Conservation (phyloP, 2,113 vertebrate genomes). For the Cyanistes caeruleus region DNA sequence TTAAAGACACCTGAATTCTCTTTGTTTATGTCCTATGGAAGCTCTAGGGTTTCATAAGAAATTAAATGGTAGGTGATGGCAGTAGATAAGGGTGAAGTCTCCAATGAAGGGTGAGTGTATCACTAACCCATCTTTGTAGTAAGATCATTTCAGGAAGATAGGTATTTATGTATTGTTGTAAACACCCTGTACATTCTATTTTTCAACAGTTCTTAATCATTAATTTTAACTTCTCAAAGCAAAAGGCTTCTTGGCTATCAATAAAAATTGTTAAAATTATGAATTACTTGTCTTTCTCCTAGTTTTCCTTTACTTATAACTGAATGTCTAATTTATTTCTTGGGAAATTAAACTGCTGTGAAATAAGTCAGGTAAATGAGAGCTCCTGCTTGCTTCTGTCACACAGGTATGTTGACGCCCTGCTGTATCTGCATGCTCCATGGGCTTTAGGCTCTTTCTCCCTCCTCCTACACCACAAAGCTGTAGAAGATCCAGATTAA, state of each 20-base stretch:
- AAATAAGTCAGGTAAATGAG: neutral
- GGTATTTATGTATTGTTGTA: fast-evolving
- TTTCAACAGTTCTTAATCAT: neutral
- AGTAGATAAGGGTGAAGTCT: neutral
- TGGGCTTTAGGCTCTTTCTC: neutral
- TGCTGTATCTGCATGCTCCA: neutral
- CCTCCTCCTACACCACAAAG: neutral
- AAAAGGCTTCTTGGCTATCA: neutral
- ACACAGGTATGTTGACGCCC: neutral
- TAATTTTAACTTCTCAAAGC: neutral
- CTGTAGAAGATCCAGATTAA: neutral
- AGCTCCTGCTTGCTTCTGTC: neutral
- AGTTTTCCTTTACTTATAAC: neutral
- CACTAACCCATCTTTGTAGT: neutral
- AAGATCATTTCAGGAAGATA: too few species aligned
- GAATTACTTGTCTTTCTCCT: neutral
- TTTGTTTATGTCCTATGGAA: neutral
- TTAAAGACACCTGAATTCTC: neutral
- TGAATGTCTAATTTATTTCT: neutral
- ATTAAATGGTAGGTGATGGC: neutral
- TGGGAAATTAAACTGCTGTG: neutral
- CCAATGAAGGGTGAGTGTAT: neutral
- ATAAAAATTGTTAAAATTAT: neutral
- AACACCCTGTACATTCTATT: neutral
- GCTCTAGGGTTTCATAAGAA: neutral